Conservation (phyloP, 1,140 invertebrate genomes). For the Leptoteleia sp. region DNA sequence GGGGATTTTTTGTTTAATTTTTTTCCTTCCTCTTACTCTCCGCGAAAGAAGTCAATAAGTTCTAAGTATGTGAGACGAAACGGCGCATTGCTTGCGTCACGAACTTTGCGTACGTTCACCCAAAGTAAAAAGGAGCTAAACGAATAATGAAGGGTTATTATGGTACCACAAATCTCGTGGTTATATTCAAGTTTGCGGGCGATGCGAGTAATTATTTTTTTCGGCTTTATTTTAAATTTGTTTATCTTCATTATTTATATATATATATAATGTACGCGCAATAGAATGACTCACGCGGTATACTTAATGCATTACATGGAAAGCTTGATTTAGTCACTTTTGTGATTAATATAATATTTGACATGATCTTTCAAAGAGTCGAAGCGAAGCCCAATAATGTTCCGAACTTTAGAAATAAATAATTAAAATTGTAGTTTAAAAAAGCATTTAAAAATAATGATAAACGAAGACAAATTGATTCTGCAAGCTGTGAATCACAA, state of each 20-base stretch:
- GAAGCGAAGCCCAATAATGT: no score
- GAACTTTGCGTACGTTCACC: constrained; percentile 51
- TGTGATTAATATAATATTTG: background rate
- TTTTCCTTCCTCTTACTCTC: constrained; percentile 12
- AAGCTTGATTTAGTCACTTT: background rate
- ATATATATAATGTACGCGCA: background rate
- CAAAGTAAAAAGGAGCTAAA: constrained; percentile 39
- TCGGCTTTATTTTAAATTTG: background rate
- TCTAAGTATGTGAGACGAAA: constrained; percentile 34
- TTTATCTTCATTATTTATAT: background rate
- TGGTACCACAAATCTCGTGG: constrained; percentile 37
- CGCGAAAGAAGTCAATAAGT: constrained; percentile 41
- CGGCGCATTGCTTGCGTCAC: constrained; percentile 41
- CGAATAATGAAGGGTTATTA: constrained; percentile 28
- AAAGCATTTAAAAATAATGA: no score
- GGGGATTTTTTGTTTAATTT: constrained; percentile 6
- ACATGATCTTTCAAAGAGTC: background rate
- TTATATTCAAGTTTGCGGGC: background rate
- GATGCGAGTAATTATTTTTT: background rate
- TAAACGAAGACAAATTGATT: constrained; percentile 1
- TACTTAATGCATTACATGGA: no score
- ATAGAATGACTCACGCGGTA: no score
- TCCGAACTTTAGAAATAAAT: no score
- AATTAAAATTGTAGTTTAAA: no score
- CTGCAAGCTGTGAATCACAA: constrained; percentile 13